These are phyloP conservation scores for Alsophila aescularia DNA, from an alignment of 2,888 invertebrate genomes.

Conservation along the genomic window DNA sequence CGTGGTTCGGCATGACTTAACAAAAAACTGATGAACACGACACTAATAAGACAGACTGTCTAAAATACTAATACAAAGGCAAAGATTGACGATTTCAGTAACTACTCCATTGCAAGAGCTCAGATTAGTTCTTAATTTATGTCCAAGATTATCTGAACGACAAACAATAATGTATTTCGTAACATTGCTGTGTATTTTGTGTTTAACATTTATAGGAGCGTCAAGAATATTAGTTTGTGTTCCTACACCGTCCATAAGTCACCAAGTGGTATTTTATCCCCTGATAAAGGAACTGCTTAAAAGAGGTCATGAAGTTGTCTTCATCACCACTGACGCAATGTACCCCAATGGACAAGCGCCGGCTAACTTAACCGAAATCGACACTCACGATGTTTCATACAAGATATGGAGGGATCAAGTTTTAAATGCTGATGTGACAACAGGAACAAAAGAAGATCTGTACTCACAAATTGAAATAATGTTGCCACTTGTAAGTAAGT, in stretches of 20 bases:
- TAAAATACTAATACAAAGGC: no score
- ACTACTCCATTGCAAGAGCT: no score
- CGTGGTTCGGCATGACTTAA: no score
- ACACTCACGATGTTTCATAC: conserved; percentile 18
- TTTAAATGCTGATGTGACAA: no score
- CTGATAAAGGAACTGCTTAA: conserved; percentile 1
- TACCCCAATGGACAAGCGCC: conserved; percentile 39
- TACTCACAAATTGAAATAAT: neutral
- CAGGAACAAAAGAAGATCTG: no score
- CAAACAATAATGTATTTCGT: conserved; percentile 1
- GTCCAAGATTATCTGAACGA: neutral
- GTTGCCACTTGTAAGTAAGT: neutral
- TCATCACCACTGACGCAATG: conserved; percentile 59
- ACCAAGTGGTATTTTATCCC: conserved; percentile 19
- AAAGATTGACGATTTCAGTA: no score
- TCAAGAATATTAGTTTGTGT: conserved; percentile 10
- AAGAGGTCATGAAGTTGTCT: conserved; percentile 61
- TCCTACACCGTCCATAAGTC: conserved; percentile 13
- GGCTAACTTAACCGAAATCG: conserved; percentile 40
- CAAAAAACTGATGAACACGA: no score
- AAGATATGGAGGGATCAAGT: conserved; percentile 1
- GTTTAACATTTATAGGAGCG: neutral
- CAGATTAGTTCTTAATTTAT: no score
- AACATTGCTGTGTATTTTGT: neutral
- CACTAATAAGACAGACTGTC: no score